Percentiles rank a stretch among this genome's conserved stretches.
These are phyloP conservation scores for Benthosema pterotum DNA, from an alignment of 2,797 vertebrate species.

Conservation along the genomic window DNA sequence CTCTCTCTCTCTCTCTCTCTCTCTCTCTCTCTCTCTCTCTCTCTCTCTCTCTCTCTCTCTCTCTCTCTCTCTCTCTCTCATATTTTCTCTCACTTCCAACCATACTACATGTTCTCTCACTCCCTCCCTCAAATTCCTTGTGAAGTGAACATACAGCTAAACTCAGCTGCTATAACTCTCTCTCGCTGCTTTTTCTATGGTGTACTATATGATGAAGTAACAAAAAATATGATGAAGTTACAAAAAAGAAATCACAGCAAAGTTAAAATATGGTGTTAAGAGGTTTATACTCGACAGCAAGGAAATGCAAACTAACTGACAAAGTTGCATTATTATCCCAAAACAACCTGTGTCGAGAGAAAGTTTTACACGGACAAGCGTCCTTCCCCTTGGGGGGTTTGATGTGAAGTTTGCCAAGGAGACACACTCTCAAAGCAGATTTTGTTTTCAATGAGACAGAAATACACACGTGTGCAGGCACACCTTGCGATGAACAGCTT, in stretches of 20 bases:
- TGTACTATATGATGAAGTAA: too few species aligned
- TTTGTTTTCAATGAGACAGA: constrained; percentile 23
- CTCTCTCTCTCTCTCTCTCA: constrained; percentile 14
- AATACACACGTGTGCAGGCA: neutral
- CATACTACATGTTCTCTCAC: constrained; percentile 7
- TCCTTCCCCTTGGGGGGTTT: constrained; percentile 29
- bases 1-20: constrained; percentile 5
- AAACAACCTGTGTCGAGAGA: constrained; percentile 28
- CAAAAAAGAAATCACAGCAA: too few species aligned
- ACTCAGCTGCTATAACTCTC: neutral
- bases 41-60: constrained; percentile 31
- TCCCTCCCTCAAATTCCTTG: neutral
- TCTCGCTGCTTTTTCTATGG: neutral
- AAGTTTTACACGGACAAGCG: constrained; percentile 44
- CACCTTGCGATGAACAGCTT: constrained; percentile 73
- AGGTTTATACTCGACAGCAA: neutral
- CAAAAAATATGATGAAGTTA: too few species aligned
- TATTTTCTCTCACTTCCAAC: neutral
- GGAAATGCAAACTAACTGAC: constrained; percentile 1
- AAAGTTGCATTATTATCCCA: constrained; percentile 17
- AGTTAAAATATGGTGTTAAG: too few species aligned
- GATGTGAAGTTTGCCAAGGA: constrained; percentile 46
- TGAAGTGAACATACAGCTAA: too few species aligned
- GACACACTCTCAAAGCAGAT: constrained; percentile 36
- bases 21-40: constrained; percentile 10